Base-by-base conservation (phyloP, 2,888 invertebrate genomes). In the Orgyia antiqua region DNA sequence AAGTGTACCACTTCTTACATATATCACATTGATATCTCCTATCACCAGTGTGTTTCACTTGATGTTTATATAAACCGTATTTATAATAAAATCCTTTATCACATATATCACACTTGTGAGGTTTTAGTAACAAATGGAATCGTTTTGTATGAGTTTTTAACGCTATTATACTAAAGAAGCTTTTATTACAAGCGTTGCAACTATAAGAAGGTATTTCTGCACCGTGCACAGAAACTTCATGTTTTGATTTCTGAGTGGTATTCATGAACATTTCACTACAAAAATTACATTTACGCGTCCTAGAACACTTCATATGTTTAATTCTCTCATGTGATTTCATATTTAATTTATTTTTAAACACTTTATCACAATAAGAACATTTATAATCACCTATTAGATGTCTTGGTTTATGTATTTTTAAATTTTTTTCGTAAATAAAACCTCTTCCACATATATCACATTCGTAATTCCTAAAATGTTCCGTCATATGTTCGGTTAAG, bases 41-140 rank as follows among this genome's bases (percentile, higher is more conserved):
- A 6, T 42, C 49, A 2, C 31, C 38, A 1, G 54, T 47, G 36
- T 68, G 67, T 3, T 48, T 51, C 0, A 42, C 10, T 58, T 60
- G 51, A 29, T 68, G 68, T 5, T 46, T 38, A 7, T 38, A 52
- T 13, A 77, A 42, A 28, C 61, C 57, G 0, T 55, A 20, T 2
- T 57, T 50, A 13, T 62, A 52, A 11, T 68, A 71, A 37, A 88
- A 88, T 0, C 57, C 65, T 45, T 82, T 88, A n/a, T 75, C 65
- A 42, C 89, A 89, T 0, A 83, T 46, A 4, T 69, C 54, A 37
- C 89, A 89, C 10, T 60, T 61, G 8, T 70, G 68, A 13, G 65
- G 79, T 35, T 50, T 69, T 21, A 69, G 71, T 0, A 64, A 64
- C 69, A 75, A 68, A 11, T 76, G 76, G 0, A 62, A 61, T 15